phyloP scores from a whole-genome alignment of 2,797 vertebrate genomes.

The Tapera naevia region DNA sequence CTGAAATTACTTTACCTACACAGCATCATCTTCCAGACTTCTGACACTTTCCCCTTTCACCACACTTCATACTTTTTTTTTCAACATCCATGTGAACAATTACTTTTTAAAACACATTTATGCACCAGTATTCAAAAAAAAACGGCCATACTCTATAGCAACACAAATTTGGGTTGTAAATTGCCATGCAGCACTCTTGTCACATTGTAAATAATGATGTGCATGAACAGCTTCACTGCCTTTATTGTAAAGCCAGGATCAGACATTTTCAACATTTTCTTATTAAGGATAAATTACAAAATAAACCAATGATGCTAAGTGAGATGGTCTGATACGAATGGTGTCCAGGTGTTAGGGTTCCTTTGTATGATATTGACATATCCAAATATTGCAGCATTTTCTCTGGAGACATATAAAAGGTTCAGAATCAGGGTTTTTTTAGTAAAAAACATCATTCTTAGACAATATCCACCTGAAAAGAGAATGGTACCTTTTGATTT shows the following conservation, averaged over 20 bases:
- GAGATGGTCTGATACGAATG: neutral
- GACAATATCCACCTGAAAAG: neutral
- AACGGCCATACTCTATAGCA: neutral
- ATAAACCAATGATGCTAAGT: neutral
- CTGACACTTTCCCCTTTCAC: fast-evolving
- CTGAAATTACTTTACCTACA: neutral
- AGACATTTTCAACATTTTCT: conserved; percentile 11
- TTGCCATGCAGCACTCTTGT: neutral
- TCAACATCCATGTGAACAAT: neutral
- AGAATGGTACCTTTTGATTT: neutral
- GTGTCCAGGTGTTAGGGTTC: neutral
- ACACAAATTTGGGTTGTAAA: neutral
- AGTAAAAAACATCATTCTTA: neutral
- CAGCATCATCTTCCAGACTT: neutral
- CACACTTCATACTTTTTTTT: neutral
- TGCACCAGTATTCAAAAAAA: neutral
- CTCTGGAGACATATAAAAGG: neutral
- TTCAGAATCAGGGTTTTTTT: fast-evolving
- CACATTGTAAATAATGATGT: fast-evolving
- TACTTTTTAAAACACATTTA: neutral
- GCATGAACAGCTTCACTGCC: neutral
- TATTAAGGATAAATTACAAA: neutral
- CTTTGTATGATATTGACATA: neutral
- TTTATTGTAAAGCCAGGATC: conserved; percentile 1
- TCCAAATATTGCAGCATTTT: neutral